Evolutionary conservation across 1,140 invertebrate species (phyloP).

Genomic region (Drosophila orena): DNA sequence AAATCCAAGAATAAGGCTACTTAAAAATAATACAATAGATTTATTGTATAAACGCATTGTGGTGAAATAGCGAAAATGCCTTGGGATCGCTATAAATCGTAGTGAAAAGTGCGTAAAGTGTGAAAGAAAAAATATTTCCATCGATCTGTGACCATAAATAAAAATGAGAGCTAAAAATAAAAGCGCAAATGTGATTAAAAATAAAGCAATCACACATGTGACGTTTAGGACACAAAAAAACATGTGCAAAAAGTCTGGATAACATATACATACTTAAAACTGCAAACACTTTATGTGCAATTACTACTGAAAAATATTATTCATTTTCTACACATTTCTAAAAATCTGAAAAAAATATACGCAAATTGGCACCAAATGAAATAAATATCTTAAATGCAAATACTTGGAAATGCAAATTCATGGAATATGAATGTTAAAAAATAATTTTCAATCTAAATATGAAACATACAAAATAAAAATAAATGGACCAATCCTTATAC

Average conservation of each 20-base stretch:
- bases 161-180: slow-evolving; percentile 45
- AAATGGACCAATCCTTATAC: neutral
- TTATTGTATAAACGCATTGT: slow-evolving; percentile 43
- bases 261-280: neutral
- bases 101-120: slow-evolving; percentile 64
- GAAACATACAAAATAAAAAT: slow-evolving; percentile 2
- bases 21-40: slow-evolving; percentile 43
- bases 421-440: slow-evolving; percentile 1
- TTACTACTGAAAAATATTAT: slow-evolving; percentile 7
- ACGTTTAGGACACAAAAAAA: slow-evolving; percentile 16
- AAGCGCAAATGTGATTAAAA: slow-evolving; percentile 22
- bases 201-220: slow-evolving; percentile 46
- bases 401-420: no score
- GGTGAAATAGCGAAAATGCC: slow-evolving; percentile 69
- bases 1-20: slow-evolving; percentile 10
- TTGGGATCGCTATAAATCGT: slow-evolving; percentile 23
- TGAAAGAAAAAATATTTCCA: slow-evolving; percentile 38
- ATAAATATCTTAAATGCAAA: neutral
- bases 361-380: slow-evolving; percentile 1
- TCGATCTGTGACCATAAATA: slow-evolving; percentile 38
- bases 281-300: slow-evolving; percentile 6
- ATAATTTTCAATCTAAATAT: neutral
- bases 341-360: neutral
- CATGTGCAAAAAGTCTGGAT: slow-evolving; percentile 30
- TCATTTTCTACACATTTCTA: neutral